Evolutionary conservation across 2,888 invertebrate genomes (phyloP), one percentile per base, ranked within the genome.

Genomic region (Leptopilina drosophilae): DNA sequence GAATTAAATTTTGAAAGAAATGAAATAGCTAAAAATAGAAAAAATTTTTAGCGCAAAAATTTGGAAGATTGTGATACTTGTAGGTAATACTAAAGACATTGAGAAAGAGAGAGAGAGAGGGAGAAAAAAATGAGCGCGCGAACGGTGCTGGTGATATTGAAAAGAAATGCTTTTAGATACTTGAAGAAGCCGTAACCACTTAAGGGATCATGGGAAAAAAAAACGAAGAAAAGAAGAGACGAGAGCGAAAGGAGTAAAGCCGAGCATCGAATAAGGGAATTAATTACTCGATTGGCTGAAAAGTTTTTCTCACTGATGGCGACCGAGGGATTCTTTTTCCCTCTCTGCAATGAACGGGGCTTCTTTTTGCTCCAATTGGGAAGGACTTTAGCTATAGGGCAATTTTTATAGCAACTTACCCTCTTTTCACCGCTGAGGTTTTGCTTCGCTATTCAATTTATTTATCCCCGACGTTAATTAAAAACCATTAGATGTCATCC

Each of bases 111-210:
- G 56, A 56, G 56, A 0, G 56, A 12, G 56, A 56, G 56, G 12
- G 56, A 14, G 56, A 56, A 12, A 56, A 5, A 56, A 12, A 11
- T 5, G n/a, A 56, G 53, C 53, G 33, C 9, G 56, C 33, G 4
- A 73, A 81, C 82, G 84, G 84, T 78, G 80, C 83, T 80, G 80
- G 83, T 82, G 80, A 77, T 78, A 77, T 82, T 82, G 83, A 85
- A 86, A 33, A 86, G 84, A 82, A 84, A 85, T 84, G 84, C 86
- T 87, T 85, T 86, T 84, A 85, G 85, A 86, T 87, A 86, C 85
- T 87, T 86, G 83, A 85, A 86, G 85, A 84, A 85, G 84, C 81
- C 80, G 77, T 80, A 76, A 78, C 79, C 79, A 62, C 80, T 81
- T 78, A 59, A 73, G 73, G 73, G 73, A 73, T 73, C 56, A 8